These are phyloP conservation scores for Panorpa germanica DNA, from an alignment of 2,888 invertebrate genomes.

Conservation along the genomic window DNA sequence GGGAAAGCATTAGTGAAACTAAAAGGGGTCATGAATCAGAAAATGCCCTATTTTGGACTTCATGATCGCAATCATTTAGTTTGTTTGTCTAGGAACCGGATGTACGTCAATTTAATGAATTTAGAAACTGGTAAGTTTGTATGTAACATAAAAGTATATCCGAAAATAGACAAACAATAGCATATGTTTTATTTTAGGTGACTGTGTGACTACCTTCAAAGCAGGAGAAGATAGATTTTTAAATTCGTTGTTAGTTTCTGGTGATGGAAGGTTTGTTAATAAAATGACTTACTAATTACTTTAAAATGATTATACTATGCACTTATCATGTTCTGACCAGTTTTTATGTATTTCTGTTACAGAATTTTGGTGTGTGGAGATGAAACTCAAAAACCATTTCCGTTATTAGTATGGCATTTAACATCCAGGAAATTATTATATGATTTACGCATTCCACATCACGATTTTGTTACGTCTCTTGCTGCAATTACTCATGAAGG, in stretches of 20 bases:
- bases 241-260: slow-evolving; percentile 71
- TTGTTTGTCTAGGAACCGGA: slow-evolving; percentile 65
- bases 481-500: slow-evolving; percentile 77
- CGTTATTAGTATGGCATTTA: slow-evolving; percentile 75
- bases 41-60: slow-evolving; percentile 77
- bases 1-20: slow-evolving; percentile 48
- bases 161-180: not conserved
- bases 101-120: slow-evolving; percentile 81
- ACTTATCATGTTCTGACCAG: not conserved
- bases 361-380: slow-evolving; percentile 78
- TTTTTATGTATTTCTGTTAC: slow-evolving; percentile 13
- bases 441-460: slow-evolving; percentile 73
- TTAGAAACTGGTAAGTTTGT: slow-evolving; percentile 45
- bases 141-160: slow-evolving; percentile 11
- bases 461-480: slow-evolving; percentile 69
- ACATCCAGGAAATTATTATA: slow-evolving; percentile 67
- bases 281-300: not conserved
- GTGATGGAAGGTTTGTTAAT: slow-evolving; percentile 52
- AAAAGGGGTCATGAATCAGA: slow-evolving; percentile 81
- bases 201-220: slow-evolving; percentile 73
- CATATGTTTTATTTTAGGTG: slow-evolving; percentile 27
- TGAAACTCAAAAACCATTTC: slow-evolving; percentile 84
- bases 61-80: slow-evolving; percentile 66
- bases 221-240: slow-evolving; percentile 80
- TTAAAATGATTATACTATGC: slow-evolving; percentile 1